Base-by-base conservation (phyloP, 2,797 vertebrate genomes). In the Anomalospiza imberbis region DNA sequence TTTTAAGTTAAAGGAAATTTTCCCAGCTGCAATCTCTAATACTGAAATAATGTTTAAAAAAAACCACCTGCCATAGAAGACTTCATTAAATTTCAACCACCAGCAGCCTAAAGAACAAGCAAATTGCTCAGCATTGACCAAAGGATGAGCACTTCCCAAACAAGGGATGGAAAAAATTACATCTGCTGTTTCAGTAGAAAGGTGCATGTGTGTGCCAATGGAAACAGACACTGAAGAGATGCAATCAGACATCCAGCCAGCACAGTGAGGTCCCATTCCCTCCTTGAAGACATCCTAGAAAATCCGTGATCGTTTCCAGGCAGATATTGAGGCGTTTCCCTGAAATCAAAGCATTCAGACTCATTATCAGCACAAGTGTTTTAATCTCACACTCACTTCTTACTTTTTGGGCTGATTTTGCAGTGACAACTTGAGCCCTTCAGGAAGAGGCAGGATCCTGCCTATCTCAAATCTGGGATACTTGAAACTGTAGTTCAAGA, bases 161-260 rank as follows among this genome's bases (percentile, higher is more conserved):
- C 18, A 88, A 68, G 80, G 80, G 17, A 65, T 84, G 86, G 95
- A 88, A 92, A 90, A 95, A 84, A 77, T 68, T 26, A 80, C 10
- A 25, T 50, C 19, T 70, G 47, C 67, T 87, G 1, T 57, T 84
- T 72, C 88, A 79, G 68, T 29, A 81, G 65, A 68, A 86, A 93
- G 76, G 73, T 93, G 73, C 24, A 7, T 21, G 34, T 32, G 61
- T 10, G 53, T 50, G 85, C 70, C 73, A 90, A 14, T 29, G 54
- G 85, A 78, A 91, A 91, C 70, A 95, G 58, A 19, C 34, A 9
- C n/a, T 28, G 79, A 65, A 45, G 58, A 78, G 85, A 54, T n/a
- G 47, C 70, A 68, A 28, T 81, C 12, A 62, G 78, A 80, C 58
- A 76, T 36, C 28, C 67, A 89, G 71, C 20, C 89, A 88, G 42